These are phyloP conservation scores for Haemorhous mexicanus DNA, from an alignment of 2,113 vertebrate genomes.

Conservation along the genomic window DNA sequence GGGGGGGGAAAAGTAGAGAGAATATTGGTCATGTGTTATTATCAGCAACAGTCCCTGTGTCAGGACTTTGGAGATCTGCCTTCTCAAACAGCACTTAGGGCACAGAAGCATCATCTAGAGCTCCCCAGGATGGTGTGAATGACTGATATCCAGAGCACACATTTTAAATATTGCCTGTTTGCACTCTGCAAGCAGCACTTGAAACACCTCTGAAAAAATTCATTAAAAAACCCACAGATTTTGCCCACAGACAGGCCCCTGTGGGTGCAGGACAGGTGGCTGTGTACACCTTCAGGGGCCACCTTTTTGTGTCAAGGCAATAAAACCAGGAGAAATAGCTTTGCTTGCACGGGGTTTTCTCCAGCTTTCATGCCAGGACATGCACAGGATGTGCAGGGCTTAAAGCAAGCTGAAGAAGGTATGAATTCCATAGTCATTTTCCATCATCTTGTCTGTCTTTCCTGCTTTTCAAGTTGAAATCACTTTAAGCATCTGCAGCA, in stretches of 20 bases:
- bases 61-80: not conserved
- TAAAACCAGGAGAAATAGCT: not conserved
- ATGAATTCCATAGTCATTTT: conserved; percentile 26
- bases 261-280: not conserved
- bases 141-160: not conserved
- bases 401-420: not conserved
- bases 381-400: not conserved
- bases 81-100: not conserved
- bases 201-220: not conserved
- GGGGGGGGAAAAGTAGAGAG: not conserved
- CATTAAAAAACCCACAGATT: not conserved
- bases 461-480: conserved; percentile 44
- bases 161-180: not conserved
- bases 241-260: too few species aligned
- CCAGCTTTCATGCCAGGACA: not conserved
- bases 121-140: not conserved
- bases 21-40: not conserved
- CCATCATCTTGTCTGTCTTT: conserved; percentile 35
- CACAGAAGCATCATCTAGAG: not conserved
- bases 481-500: conserved; percentile 17
- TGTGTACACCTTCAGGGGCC: not conserved
- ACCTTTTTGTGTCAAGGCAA: not conserved
- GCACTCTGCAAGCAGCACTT: not conserved
- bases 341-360: not conserved
- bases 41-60: not conserved